Base-by-base conservation (phyloP, 2,113 vertebrate species). In the Anguilla japonica region DNA sequence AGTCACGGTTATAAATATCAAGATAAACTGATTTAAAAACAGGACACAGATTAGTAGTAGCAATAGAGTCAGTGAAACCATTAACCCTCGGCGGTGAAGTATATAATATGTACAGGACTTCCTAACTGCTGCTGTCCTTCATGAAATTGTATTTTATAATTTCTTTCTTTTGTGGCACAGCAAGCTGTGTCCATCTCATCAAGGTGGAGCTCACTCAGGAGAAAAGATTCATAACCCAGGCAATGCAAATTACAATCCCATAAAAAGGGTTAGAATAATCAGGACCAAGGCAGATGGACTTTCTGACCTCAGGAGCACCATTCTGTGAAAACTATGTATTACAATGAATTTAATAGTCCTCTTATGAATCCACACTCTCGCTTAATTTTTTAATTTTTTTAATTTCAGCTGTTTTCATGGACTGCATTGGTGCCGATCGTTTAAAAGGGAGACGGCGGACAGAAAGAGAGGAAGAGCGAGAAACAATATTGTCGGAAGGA, bases 1-100 rank as follows among this genome's bases (percentile, higher is more conserved):
- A 75, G n/a, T 75, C 5, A 29, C n/a, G n/a, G 71, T n/a, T n/a
- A 75, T 75, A n/a, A 75, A 75, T 75, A 75, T 75, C n/a, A 75
- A 75, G 71, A 26, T 75, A 75, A 75, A 75, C n/a, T 34, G 71
- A 29, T 29, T 1, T 46, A 46, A 53, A 53, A 46, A 71, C 26
- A 71, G 29, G 5, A 75, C 26, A 75, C n/a, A 75, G 71, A 75
- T 22, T 34, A 75, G n/a, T 67, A 67, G 18, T 26, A 22, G 60
- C 22, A 67, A 11, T 67, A 67, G 60, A 22, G 13, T 53, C 5
- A 53, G 50, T 53, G 50, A 53, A 53, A 53, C 50, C 13, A 53
- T 53, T 53, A 53, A 53, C 50, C 50, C 8, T 53, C 13, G 2
- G 20, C 26, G 60, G 8, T 26, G 22, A 67, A 13, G 71, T 75